These are phyloP conservation scores for Drosophila pseudoananassae DNA, from an alignment of 1,140 invertebrate species.

Conservation along the genomic window DNA sequence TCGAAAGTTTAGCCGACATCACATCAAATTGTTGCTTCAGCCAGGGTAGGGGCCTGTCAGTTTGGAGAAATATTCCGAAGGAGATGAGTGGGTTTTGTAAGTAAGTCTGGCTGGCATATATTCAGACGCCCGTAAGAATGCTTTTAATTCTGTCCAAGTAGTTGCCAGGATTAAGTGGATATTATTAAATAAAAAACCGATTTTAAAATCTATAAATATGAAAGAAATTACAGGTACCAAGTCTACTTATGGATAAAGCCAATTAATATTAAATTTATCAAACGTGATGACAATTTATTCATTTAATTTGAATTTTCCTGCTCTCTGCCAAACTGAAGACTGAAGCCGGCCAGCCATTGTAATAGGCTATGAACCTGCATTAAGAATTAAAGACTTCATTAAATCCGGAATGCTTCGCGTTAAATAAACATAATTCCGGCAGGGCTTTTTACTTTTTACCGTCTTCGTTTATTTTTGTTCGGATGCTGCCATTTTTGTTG, in stretches of 20 bases:
- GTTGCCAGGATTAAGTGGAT: too few relatives aligned
- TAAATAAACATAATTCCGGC: constrained; percentile 69
- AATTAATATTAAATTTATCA: too few relatives aligned
- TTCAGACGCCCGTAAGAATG: constrained; percentile 40
- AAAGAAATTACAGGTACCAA: too few relatives aligned
- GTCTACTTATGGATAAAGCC: too few relatives aligned
- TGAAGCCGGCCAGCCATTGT: constrained; percentile 14
- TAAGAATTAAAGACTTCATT: constrained; percentile 70
- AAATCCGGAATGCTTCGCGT: constrained; percentile 51
- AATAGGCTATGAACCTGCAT: constrained; percentile 38
- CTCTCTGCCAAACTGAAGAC: background rate
- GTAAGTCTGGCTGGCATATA: constrained; percentile 41
- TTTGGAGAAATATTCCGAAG: background rate
- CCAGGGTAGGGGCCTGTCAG: background rate
- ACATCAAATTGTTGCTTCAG: constrained; percentile 50
- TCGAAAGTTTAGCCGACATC: constrained; percentile 67
- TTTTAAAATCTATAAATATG: too few relatives aligned
- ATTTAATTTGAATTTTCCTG: too few relatives aligned
- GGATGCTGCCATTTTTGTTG: constrained; percentile 33
- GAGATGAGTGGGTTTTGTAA: constrained; percentile 9
- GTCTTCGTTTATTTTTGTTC: constrained; percentile 30
- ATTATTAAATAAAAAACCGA: too few relatives aligned
- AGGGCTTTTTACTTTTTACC: constrained; percentile 36
- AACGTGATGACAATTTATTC: too few relatives aligned
- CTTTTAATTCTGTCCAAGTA: constrained; percentile 30